Evolutionary conservation across 2,888 invertebrate genomes (phyloP).

Genomic region (Nebria brevicollis): DNA sequence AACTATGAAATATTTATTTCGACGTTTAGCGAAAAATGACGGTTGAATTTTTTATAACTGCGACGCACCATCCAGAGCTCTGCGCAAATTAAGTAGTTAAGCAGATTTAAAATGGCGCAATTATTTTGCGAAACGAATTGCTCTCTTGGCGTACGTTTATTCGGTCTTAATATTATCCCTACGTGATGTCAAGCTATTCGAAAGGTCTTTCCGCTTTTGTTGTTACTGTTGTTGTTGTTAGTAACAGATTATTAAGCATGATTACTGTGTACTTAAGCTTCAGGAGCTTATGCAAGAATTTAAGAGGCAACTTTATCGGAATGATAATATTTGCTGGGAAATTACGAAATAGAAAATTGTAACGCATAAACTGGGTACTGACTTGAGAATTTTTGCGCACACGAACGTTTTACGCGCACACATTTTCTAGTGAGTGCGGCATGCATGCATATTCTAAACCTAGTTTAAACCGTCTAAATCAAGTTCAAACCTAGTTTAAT

Average conservation of each 20-base stretch:
- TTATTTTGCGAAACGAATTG: not conserved
- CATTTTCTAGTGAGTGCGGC: no score
- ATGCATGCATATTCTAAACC: no score
- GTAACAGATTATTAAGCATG: not conserved
- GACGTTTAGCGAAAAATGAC: not conserved
- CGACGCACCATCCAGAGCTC: not conserved
- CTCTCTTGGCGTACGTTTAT: not conserved
- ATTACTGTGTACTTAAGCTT: not conserved
- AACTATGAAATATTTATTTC: not conserved
- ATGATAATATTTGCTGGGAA: no score
- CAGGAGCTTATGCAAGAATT: not conserved
- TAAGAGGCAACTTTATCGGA: no score
- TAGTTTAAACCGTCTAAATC: no score
- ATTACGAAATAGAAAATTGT: no score
- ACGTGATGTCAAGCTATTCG: not conserved
- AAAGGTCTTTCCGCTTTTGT: no score
- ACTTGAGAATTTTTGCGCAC: no score
- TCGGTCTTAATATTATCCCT: not conserved
- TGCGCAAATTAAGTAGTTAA: not conserved
- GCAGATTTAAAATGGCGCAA: not conserved
- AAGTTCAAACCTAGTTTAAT: no score
- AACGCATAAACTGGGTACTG: no score
- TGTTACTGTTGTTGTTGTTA: not conserved
- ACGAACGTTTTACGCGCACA: no score
- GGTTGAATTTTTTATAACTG: not conserved